These are phyloP conservation scores for Paratilapia polleni DNA, from an alignment of 2,113 vertebrate genomes.

Conservation along the genomic window DNA sequence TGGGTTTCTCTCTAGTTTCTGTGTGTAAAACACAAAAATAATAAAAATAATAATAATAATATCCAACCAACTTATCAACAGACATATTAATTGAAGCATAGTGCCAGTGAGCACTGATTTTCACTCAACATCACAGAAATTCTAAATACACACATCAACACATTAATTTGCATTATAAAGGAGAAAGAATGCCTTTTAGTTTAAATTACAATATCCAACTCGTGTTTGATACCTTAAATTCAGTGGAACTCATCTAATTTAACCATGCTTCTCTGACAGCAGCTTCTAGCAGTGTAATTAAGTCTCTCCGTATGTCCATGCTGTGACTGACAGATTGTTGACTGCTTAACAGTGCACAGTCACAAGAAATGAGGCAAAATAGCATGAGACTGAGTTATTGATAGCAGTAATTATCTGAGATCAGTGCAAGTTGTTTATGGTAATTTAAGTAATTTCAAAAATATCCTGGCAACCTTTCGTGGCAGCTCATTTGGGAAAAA, in stretches of 20 bases:
- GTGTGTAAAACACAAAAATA: neutral
- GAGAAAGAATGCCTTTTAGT: neutral
- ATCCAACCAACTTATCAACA: neutral
- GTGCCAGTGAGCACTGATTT: neutral
- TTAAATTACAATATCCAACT: neutral
- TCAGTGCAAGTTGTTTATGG: conserved; percentile 23
- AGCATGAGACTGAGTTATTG: conserved; percentile 34
- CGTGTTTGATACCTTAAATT: conserved; percentile 22
- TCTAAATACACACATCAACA: conserved; percentile 1
- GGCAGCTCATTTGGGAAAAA: neutral
- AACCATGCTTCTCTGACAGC: neutral
- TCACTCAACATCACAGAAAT: neutral
- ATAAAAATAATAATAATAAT: neutral
- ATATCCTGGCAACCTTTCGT: neutral
- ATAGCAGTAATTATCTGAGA: conserved; percentile 48
- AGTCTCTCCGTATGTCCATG: conserved; percentile 15
- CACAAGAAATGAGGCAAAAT: conserved; percentile 39
- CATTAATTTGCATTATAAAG: neutral
- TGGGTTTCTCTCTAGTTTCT: neutral
- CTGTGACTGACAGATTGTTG: conserved; percentile 44
- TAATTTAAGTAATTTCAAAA: conserved; percentile 18
- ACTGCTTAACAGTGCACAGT: conserved; percentile 31
- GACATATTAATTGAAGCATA: neutral
- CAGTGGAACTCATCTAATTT: conserved; percentile 1
- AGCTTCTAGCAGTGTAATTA: conserved; percentile 33